Evolutionary conservation across 2,888 invertebrate species (phyloP).

Genomic region (Charanyca ferruginea): DNA sequence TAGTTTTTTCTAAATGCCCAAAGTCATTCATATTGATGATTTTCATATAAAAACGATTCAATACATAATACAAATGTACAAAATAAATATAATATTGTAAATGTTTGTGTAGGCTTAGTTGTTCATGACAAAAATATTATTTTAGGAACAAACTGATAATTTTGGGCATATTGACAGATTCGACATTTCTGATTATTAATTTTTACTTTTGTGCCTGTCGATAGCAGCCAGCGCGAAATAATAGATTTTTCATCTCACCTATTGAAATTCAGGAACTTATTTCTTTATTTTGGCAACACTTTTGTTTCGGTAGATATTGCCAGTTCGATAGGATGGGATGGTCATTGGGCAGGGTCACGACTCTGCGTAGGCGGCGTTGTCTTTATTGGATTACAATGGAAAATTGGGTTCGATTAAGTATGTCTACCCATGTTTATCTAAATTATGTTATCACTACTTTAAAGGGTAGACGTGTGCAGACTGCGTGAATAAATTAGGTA

Average conservation of each 20-base stretch:
- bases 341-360: no score
- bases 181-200: slow-evolving; percentile 54
- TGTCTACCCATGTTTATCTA: no score
- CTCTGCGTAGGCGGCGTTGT: no score
- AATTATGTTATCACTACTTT: no score
- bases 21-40: slow-evolving; percentile 85
- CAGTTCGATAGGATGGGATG: neutral
- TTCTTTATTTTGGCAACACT: neutral
- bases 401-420: no score
- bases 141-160: slow-evolving; percentile 74
- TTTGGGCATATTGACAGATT: slow-evolving; percentile 75
- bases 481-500: no score
- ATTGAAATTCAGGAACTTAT: neutral
- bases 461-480: no score
- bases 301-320: neutral
- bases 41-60: slow-evolving; percentile 56
- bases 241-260: slow-evolving; percentile 9
- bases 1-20: slow-evolving; percentile 83
- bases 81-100: slow-evolving; percentile 57
- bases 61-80: slow-evolving; percentile 54
- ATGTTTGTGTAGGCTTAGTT: slow-evolving; percentile 65
- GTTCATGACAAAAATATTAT: slow-evolving; percentile 72
- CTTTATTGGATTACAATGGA: no score
- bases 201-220: slow-evolving; percentile 46
- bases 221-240: slow-evolving; percentile 51